Base-by-base conservation (phyloP, 2,888 invertebrate genomes). In the Cataglyphis albicans region DNA sequence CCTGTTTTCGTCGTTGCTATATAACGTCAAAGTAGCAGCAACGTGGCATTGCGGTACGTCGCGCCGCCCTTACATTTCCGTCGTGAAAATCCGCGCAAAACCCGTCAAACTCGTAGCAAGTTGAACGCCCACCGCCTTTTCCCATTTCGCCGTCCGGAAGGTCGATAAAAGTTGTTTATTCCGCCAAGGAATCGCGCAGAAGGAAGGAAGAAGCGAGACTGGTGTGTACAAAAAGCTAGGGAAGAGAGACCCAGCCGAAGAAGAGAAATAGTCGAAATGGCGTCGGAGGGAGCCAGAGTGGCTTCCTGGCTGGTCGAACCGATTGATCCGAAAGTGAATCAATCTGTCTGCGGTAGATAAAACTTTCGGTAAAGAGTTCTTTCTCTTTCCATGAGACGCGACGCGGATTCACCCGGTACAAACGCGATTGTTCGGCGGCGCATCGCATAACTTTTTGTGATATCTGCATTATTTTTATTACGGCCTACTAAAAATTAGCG, bases 101-200 rank as follows among this genome's bases (percentile, higher is more conserved):
- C 83, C 90, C 88, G 90, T 88, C 90, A 89, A 92, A 92, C 86
- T 87, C 84, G 84, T 84, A 84, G 89, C 82, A 88, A 90, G 87
- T 87, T 87, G 87, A 89, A 86, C 88, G 81, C 84, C 87, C 89
- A 85, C 89, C 88, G 86, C 88, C 88, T 89, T 91, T 90, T 89
- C 90, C 91, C 88, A 90, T 89, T 89, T 89, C 88, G 87, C 87
- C 86, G 87, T 82, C 88, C 91, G 89, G 90, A 92, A 91, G 90
- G 89, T 91, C 90, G 91, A 92, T 91, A 91, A 89, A 91, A 90
- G 91, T 93, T 93, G 91, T 93, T 93, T 93, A 93, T 92, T 92
- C 89, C 92, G 86, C 81, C 76, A 87, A 85, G 89, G 88, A 88
- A 86, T 85, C 68, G 86, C 70, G 86, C 70, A 81, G 83, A 87